Conservation (phyloP, 2,888 invertebrate genomes). For the Drosophila phalerata region DNA sequence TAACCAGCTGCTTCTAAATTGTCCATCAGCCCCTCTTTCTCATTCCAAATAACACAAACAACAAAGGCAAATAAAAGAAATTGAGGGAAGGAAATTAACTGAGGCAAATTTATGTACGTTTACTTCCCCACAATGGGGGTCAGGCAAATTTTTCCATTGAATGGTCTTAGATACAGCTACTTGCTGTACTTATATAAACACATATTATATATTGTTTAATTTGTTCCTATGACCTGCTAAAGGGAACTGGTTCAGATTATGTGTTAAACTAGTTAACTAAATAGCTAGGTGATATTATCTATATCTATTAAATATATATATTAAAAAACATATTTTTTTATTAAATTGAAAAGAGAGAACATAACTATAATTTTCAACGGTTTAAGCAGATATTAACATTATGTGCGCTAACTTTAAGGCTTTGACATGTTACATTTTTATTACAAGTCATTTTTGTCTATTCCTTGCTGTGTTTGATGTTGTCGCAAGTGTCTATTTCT, state of each 20-base stretch:
- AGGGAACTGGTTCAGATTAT: neutral
- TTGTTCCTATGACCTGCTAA: constrained; percentile 3
- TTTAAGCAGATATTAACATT: neutral
- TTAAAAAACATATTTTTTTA: neutral
- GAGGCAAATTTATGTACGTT: constrained; percentile 37
- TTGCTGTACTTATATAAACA: constrained; percentile 3
- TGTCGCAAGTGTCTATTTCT: constrained; percentile 40
- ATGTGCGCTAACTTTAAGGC: neutral
- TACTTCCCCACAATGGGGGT: constrained; percentile 25
- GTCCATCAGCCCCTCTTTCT: constrained; percentile 1
- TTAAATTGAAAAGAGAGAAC: neutral
- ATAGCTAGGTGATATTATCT: too few species aligned
- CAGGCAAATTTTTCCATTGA: constrained; percentile 29
- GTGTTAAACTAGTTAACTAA: neutral
- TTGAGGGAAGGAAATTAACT: constrained; percentile 20
- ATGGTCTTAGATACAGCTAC: constrained; percentile 20
- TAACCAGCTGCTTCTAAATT: constrained; percentile 15
- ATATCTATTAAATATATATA: too few species aligned
- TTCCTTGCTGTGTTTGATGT: constrained; percentile 6
- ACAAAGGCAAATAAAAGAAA: constrained; percentile 26
- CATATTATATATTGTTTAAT: constrained; percentile 3
- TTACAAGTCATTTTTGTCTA: neutral
- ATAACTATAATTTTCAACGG: neutral
- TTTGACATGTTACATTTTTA: neutral
- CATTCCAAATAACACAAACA: constrained; percentile 2